phyloP scores from a whole-genome alignment of 2,797 vertebrate species.

The Malurus splendens region DNA sequence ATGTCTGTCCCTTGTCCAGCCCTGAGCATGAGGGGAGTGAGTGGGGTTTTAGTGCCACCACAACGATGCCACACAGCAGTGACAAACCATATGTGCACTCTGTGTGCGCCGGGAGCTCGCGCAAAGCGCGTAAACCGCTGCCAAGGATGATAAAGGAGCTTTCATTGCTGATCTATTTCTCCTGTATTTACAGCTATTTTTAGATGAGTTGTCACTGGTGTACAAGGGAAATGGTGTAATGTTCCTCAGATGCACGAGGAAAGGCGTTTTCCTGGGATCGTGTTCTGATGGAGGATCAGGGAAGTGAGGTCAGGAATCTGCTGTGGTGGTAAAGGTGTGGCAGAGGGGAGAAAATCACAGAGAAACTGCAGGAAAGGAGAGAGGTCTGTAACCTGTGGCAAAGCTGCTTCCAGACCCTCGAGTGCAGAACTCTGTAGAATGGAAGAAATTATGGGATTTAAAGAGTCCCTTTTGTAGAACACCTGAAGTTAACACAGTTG shows the following conservation, averaged over 20 bases:
- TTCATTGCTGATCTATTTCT: not conserved
- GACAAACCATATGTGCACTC: not conserved
- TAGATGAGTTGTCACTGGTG: not conserved
- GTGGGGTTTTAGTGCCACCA: too few relatives aligned
- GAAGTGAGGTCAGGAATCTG: not conserved
- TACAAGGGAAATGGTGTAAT: not conserved
- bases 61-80: not conserved
- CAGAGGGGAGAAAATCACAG: not conserved
- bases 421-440: not conserved
- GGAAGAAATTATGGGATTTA: fast-evolving
- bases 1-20: too few relatives aligned
- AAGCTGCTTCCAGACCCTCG: not conserved
- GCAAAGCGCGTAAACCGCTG: not conserved
- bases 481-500: not conserved
- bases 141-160: not conserved
- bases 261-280: not conserved
- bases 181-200: not conserved
- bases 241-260: not conserved
- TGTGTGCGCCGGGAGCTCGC: not conserved
- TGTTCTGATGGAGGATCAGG: not conserved
- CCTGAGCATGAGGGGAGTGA: too few relatives aligned
- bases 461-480: not conserved
- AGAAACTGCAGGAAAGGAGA: not conserved
- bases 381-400: not conserved
- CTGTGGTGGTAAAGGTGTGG: not conserved